These are phyloP conservation scores for Cordilura impudica DNA, from an alignment of 2,888 invertebrate species.

Conservation along the genomic window DNA sequence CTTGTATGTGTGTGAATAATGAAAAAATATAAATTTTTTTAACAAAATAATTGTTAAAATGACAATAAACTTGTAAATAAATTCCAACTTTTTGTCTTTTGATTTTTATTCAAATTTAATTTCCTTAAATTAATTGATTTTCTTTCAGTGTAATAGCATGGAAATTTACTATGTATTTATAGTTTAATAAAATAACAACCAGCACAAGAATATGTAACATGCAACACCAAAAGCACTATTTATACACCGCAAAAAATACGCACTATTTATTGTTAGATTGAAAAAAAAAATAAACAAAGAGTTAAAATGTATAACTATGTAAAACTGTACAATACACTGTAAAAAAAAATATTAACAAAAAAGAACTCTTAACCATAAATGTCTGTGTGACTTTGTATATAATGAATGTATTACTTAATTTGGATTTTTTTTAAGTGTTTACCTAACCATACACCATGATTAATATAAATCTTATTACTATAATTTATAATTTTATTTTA, in stretches of 20 bases:
- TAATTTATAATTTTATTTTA: constrained; percentile 23
- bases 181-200: background rate
- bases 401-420: constrained; percentile 62
- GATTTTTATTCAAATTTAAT: constrained; percentile 2
- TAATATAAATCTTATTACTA: background rate
- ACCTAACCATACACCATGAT: no score
- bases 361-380: constrained; percentile 33
- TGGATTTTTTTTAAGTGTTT: constrained; percentile 25
- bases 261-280: constrained; percentile 24
- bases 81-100: constrained; percentile 9
- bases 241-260: constrained; percentile 31
- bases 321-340: constrained; percentile 36
- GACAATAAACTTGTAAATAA: constrained; percentile 45
- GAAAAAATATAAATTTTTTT: constrained; percentile 64
- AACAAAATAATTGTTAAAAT: constrained; percentile 63
- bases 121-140: constrained; percentile 5
- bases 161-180: constrained; percentile 1
- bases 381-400: constrained; percentile 35
- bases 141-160: constrained; percentile 57
- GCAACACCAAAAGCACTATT: constrained; percentile 38
- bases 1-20: constrained; percentile 78
- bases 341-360: constrained; percentile 11
- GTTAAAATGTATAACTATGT: background rate
- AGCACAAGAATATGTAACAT: constrained; percentile 51
- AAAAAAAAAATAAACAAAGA: background rate